phyloP scores from a whole-genome alignment of 2,888 invertebrate genomes.

The Drosophila cracens region DNA sequence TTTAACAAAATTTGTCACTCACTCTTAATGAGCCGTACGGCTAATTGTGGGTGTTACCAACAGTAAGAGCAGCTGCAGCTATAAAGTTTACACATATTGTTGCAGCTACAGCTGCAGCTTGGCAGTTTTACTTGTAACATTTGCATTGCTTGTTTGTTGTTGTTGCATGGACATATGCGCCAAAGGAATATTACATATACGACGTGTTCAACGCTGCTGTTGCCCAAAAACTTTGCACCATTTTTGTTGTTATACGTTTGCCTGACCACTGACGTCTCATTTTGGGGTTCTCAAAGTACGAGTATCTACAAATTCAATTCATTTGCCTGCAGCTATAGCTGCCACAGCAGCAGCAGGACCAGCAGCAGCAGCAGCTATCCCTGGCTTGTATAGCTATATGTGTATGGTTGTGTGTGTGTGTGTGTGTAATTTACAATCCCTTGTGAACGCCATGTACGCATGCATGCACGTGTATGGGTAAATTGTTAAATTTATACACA shows the following conservation, averaged over 20 bases:
- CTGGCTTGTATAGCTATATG: constrained; percentile 3
- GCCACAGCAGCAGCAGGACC: constrained; percentile 9
- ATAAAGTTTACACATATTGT: constrained; percentile 31
- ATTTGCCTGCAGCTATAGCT: constrained; percentile 55
- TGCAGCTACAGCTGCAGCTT: constrained; percentile 16
- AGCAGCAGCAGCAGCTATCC: not conserved
- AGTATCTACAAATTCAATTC: constrained; percentile 61
- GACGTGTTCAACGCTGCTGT: constrained; percentile 57
- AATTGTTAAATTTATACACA: constrained; percentile 79
- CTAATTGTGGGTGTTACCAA: constrained; percentile 57
- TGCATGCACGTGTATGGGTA: constrained; percentile 67
- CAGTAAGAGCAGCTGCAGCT: not conserved
- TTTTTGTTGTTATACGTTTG: constrained; percentile 45
- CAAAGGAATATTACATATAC: constrained; percentile 73
- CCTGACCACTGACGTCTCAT: constrained; percentile 61
- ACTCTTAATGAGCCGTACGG: constrained; percentile 60
- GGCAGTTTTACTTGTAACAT: constrained; percentile 37
- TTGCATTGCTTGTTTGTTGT: constrained; percentile 52
- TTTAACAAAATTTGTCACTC: constrained; percentile 52
- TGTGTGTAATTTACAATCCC: constrained; percentile 76
- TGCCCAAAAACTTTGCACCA: constrained; percentile 62
- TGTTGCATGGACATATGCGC: constrained; percentile 58
- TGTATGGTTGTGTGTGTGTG: constrained; percentile 17
- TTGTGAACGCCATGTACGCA: constrained; percentile 54
- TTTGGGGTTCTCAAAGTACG: constrained; percentile 51